These are phyloP conservation scores for Plebejus anna DNA, from an alignment of 2,888 invertebrate genomes.

Conservation along the genomic window DNA sequence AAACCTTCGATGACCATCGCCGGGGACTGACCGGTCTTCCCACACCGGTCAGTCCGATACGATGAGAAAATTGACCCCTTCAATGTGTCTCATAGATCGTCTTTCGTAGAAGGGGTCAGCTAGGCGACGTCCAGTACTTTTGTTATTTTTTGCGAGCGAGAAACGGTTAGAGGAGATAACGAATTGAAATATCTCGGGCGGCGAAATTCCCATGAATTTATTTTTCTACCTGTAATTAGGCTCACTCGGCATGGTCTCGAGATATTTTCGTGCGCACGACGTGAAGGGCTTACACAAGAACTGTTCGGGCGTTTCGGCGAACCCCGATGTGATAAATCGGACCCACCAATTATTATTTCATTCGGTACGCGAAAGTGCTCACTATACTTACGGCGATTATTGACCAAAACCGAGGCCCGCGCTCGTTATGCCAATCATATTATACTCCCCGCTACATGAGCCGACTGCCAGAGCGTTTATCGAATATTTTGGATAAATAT, in stretches of 20 bases:
- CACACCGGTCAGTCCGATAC: conserved; percentile 29
- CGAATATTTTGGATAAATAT: conserved; percentile 39
- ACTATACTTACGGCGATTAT: conserved; percentile 74
- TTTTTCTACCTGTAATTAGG: conserved; percentile 76
- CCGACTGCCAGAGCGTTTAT: conserved; percentile 33
- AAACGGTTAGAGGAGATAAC: conserved; percentile 63
- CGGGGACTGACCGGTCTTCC: conserved; percentile 73
- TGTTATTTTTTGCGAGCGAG: conserved; percentile 60
- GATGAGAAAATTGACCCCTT: conserved; percentile 65
- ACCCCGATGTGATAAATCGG: conserved; percentile 76
- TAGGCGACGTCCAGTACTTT: conserved; percentile 48
- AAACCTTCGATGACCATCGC: conserved; percentile 72
- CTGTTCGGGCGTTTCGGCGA: conserved; percentile 74
- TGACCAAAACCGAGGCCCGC: conserved; percentile 73
- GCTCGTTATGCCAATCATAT: conserved; percentile 74
- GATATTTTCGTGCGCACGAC: conserved; percentile 76
- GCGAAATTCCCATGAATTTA: conserved; percentile 68
- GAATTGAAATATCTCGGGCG: conserved; percentile 58
- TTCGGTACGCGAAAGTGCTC: conserved; percentile 73
- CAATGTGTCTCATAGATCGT: conserved; percentile 59
- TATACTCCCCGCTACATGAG: conserved; percentile 44
- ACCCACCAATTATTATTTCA: conserved; percentile 78
- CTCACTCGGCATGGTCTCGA: conserved; percentile 65
- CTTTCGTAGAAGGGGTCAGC: conserved; percentile 58
- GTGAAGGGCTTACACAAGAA: conserved; percentile 74